Conservation (phyloP, 2,113 vertebrate species). For the Megaceryle torquata region DNA sequence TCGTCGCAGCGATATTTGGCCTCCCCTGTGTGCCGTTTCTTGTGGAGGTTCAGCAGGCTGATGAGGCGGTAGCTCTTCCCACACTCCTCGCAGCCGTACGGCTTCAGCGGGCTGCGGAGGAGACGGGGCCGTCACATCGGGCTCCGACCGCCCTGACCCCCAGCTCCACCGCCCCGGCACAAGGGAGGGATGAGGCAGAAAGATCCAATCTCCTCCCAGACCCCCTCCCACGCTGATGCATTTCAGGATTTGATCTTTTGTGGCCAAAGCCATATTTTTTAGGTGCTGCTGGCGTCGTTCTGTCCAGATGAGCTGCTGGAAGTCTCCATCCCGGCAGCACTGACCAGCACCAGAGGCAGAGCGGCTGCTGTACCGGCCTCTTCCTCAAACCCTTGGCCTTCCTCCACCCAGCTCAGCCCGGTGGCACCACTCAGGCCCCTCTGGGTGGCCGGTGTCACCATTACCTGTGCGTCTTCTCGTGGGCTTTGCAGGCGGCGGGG, state of each 20-base stretch:
- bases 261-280: rapidly evolving
- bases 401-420: neutral
- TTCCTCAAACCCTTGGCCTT: neutral
- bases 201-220: rapidly evolving
- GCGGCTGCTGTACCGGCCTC: neutral
- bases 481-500: constrained; percentile 95
- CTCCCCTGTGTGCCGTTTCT: constrained; percentile 95
- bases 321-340: no score
- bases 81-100: constrained; percentile 89
- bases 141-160: rapidly evolving
- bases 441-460: rapidly evolving
- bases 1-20: constrained; percentile 91
- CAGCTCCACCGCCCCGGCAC: neutral
- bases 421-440: neutral
- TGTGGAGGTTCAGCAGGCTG: constrained; percentile 95
- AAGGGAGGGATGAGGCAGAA: neutral
- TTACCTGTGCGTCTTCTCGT: constrained; percentile 96
- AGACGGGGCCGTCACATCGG: rapidly evolving
- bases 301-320: no score
- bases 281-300: no score
- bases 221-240: no score
- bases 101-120: constrained; percentile 85
- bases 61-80: constrained; percentile 97
- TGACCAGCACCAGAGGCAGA: neutral
- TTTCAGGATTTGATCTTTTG: neutral